Conservation (phyloP, 2,888 invertebrate genomes). For the Xanthorhoe spadicearia region DNA sequence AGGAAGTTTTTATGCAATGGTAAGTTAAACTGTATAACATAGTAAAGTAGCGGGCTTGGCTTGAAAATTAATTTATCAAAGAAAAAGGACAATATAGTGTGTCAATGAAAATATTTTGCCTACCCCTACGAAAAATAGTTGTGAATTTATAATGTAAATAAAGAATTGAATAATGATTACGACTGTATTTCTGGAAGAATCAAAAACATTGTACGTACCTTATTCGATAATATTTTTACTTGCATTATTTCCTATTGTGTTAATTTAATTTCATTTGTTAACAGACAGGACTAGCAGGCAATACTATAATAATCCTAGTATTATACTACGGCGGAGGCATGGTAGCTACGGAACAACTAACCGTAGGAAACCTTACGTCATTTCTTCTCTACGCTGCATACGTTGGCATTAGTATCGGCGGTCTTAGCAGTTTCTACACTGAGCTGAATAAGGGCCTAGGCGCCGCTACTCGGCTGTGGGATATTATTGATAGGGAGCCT, state of each 20-base stretch:
- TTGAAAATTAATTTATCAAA: neutral
- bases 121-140: no score
- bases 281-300: conserved; percentile 94
- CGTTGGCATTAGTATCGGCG: conserved; percentile 95
- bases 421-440: conserved; percentile 96
- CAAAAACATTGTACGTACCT: no score
- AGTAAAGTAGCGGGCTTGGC: no score
- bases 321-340: conserved; percentile 96
- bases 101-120: no score
- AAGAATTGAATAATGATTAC: no score
- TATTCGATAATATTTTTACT: no score
- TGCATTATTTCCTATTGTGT: no score
- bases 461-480: conserved; percentile 95
- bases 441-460: conserved; percentile 97
- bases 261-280: no score
- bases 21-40: conserved; percentile 58
- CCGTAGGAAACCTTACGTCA: conserved; percentile 95
- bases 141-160: no score
- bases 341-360: conserved; percentile 91
- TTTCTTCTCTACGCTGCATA: conserved; percentile 98
- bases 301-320: conserved; percentile 94
- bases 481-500: conserved; percentile 93
- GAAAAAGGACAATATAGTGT: neutral
- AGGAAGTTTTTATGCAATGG: conserved; percentile 96
- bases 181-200: no score